Evolutionary conservation across 2,888 invertebrate species (phyloP).

Genomic region (Lissocephala sabroskyi): DNA sequence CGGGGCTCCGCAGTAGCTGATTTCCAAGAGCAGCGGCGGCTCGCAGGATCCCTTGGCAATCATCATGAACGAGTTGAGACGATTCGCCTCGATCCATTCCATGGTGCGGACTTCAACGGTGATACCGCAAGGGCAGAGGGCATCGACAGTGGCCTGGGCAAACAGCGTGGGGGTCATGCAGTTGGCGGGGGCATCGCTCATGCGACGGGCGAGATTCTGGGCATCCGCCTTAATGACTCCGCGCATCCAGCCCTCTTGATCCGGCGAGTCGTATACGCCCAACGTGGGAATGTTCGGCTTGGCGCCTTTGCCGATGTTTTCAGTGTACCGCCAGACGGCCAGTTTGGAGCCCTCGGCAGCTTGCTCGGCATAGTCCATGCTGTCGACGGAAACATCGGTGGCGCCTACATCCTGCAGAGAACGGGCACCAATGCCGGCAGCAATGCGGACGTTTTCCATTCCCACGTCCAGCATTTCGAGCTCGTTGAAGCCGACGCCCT

Average conservation of each 20-base stretch:
- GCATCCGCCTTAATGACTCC: slow-evolving; percentile 81
- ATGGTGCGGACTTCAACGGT: slow-evolving; percentile 73
- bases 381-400: slow-evolving; percentile 75
- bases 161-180: slow-evolving; percentile 83
- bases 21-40: slow-evolving; percentile 75
- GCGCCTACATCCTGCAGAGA: slow-evolving; percentile 73
- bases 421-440: slow-evolving; percentile 76
- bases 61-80: slow-evolving; percentile 74
- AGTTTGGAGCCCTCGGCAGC: slow-evolving; percentile 78
- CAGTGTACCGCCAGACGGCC: slow-evolving; percentile 76
- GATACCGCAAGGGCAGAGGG: slow-evolving; percentile 76
- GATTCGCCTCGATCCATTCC: slow-evolving; percentile 75
- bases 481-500: slow-evolving; percentile 76
- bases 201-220: slow-evolving; percentile 80
- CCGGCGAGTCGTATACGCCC: slow-evolving; percentile 74
- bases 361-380: slow-evolving; percentile 78
- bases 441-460: slow-evolving; percentile 79
- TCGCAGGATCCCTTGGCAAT: slow-evolving; percentile 73
- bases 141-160: slow-evolving; percentile 78
- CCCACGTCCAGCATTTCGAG: slow-evolving; percentile 80
- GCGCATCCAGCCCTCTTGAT: slow-evolving; percentile 76
- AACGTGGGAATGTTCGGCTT: slow-evolving; percentile 71
- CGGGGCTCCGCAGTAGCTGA: slow-evolving; percentile 74
- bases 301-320: slow-evolving; percentile 74
- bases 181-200: slow-evolving; percentile 83